Evolutionary conservation across 2,888 invertebrate genomes (phyloP).

Genomic region (Drosophila atroscutellata): DNA sequence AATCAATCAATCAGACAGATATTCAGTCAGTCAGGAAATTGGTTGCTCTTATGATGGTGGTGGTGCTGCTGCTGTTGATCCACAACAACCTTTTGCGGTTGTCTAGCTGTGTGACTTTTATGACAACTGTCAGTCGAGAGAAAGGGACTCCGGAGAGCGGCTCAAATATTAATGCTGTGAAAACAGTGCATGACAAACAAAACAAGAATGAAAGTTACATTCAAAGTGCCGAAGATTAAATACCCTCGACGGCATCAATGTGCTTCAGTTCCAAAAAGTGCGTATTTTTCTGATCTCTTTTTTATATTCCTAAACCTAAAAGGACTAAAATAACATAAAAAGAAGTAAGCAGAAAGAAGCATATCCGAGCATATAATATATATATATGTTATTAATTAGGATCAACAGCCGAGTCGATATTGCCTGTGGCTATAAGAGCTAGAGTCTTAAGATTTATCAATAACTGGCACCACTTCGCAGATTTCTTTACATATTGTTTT

Average conservation of each 20-base stretch:
- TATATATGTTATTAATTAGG: background rate
- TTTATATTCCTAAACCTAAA: background rate
- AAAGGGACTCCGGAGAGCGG: background rate
- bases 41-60: background rate
- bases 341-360: background rate
- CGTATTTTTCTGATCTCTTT: background rate
- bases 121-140: conserved; percentile 29
- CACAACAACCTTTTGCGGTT: conserved; percentile 8
- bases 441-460: no score
- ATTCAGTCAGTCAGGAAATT: conserved; percentile 8
- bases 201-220: background rate
- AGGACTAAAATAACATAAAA: no score
- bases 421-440: background rate
- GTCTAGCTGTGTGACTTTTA: conserved; percentile 48
- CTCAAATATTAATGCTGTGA: conserved; percentile 41
- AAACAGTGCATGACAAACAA: conserved; percentile 25
- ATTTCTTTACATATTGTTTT: no score
- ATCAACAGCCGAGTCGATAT: background rate
- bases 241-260: background rate
- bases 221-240: background rate
- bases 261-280: background rate
- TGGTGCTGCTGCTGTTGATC: conserved; percentile 7
- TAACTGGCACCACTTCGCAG: no score
- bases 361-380: background rate
- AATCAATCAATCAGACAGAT: conserved; percentile 7